Evolutionary conservation across 2,888 invertebrate genomes (phyloP), one percentile per base, ranked within the genome.

Genomic region (Saturnia japonica): DNA sequence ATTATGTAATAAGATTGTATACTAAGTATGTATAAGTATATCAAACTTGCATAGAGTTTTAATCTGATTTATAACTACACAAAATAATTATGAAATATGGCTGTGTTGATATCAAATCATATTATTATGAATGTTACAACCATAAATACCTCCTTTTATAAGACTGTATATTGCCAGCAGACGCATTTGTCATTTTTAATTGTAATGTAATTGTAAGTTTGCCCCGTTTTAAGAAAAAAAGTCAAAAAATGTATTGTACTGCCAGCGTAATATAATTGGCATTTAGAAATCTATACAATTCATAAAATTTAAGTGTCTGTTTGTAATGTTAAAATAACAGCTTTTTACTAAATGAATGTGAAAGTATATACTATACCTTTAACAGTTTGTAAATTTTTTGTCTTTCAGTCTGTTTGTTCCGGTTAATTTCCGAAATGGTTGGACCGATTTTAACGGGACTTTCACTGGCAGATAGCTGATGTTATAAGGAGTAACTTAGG

Each of bases 51-150:
- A 74, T 80, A 84, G 76, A 78, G 75, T 83, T 80, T 78, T 82
- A 73, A 80, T 40, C 69, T 82, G 82, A 81, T 76, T 73, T 73
- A 77, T 82, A 83, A 76, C 79, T 80, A 82, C 80, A 82, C 78
- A 77, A n/a, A n/a, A 79, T 84, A 82, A 85, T 84, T 83, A 85
- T 83, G 87, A 88, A 88, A 89, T 86, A 91, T 92, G 93, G 93
- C 93, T 93, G 94, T 93, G 94, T 90, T 89, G 86, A 90, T 90
- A 91, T 92, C 92, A 91, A 93, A 93, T 91, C 89, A 86, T 89
- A 91, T 90, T 88, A 89, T 87, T 84, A 83, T 77, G 85, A 85
- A 81, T 80, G 81, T 85, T 86, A 87, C 81, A 90, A 93, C 94
- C 94, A 84, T 87, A 85, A 89, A 88, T 93, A 93, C 94, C 93